A percentile compares a stretch with the other conserved stretches of the same genome.
Conservation (phyloP, 2,797 vertebrate species). For the Perodicticus potto region DNA sequence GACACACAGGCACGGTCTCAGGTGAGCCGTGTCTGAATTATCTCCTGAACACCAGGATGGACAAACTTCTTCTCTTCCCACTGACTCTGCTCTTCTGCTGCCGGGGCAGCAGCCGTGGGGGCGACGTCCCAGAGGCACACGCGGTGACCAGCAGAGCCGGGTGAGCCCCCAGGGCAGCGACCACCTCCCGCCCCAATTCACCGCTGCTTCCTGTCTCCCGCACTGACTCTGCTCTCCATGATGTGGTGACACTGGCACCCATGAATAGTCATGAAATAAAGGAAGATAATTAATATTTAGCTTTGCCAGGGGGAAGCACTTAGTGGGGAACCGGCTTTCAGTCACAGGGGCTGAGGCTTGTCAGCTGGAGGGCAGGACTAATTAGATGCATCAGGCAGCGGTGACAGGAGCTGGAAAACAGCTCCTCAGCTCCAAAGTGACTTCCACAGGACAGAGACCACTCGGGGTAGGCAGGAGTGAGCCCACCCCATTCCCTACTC, state of each 20-base stretch:
- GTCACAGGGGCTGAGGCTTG: conserved; percentile 85
- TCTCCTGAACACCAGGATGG: too few species aligned
- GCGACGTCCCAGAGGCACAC: fast-evolving
- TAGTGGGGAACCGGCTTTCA: conserved; percentile 80
- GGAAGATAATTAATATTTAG: conserved; percentile 87
- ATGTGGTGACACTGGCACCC: conserved; percentile 79
- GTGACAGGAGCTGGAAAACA: conserved; percentile 85
- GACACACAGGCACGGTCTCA: fast-evolving
- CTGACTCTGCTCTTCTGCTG: fast-evolving
- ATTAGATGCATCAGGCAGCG: conserved; percentile 82
- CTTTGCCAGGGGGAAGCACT: conserved; percentile 86
- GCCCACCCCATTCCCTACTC: conserved; percentile 73
- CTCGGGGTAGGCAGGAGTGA: neutral
- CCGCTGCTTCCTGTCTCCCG: conserved; percentile 68
- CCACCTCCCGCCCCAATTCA: conserved; percentile 19
- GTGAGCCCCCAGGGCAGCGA: fast-evolving
- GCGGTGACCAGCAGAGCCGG: fast-evolving
- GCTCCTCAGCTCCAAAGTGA: conserved; percentile 84
- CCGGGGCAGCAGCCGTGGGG: neutral
- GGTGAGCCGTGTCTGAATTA: fast-evolving
- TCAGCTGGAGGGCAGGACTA: conserved; percentile 85
- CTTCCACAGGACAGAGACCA: conserved; percentile 80
- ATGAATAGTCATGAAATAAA: conserved; percentile 85
- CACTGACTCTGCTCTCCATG: conserved; percentile 68
- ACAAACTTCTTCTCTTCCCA: neutral